Conservation (phyloP, 2,113 vertebrate genomes). For the Colinus virginianus region DNA sequence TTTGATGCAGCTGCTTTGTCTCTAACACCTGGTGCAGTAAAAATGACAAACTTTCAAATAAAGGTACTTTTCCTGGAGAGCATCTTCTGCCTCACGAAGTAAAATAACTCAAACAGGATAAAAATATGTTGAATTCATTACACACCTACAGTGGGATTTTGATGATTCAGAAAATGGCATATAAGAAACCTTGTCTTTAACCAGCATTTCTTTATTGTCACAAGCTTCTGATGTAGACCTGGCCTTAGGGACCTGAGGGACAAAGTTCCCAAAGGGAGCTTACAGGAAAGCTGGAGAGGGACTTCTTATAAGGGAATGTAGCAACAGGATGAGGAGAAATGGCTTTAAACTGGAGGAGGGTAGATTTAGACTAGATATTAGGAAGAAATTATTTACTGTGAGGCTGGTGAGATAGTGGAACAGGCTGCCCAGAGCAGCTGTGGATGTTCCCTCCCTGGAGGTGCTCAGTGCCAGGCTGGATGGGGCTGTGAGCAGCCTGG, state of each 20-base stretch:
- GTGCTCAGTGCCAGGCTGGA: too few relatives aligned
- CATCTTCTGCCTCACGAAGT: background rate
- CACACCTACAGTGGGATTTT: slow-evolving; percentile 25
- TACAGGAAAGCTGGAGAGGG: too few relatives aligned
- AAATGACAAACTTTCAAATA: background rate
- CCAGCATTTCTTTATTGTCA: slow-evolving; percentile 4
- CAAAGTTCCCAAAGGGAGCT: background rate
- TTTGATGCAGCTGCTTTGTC: background rate
- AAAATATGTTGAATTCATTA: slow-evolving; percentile 11
- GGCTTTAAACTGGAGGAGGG: too few relatives aligned
- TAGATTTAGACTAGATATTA: too few relatives aligned
- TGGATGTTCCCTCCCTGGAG: too few relatives aligned
- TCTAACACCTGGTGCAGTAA: background rate
- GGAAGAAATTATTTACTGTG: too few relatives aligned
- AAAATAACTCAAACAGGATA: slow-evolving; percentile 26
- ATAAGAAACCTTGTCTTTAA: background rate
- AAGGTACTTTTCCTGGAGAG: background rate
- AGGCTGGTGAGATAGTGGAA: too few relatives aligned
- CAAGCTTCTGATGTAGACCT: background rate
- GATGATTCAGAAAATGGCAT: background rate
- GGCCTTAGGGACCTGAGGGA: background rate
- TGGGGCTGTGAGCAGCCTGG: too few relatives aligned
- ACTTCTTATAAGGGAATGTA: too few relatives aligned
- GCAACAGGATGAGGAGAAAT: too few relatives aligned
- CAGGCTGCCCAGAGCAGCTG: too few relatives aligned